Base-by-base conservation (phyloP, 2,888 invertebrate genomes). In the Notodonta dromedarius region DNA sequence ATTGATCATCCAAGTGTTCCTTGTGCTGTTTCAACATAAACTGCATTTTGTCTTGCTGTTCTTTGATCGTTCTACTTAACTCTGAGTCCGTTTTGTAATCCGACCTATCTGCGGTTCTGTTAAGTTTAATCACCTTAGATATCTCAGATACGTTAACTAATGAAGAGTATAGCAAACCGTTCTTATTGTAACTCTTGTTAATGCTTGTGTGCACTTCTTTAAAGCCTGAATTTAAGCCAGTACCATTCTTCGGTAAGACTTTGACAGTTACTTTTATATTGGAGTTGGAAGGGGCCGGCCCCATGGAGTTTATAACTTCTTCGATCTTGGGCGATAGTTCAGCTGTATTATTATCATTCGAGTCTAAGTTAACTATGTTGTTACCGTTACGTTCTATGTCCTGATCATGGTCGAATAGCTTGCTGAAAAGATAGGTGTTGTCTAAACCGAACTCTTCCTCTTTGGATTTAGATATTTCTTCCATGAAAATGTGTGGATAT, bases 171-270 rank as follows among this genome's bases (percentile, higher is more conserved):
- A 82, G 56, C 0, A 90, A 42, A 1, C 92, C 93, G 63, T 90
- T 83, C 70, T 84, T 87, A 58, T 89, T 87, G 57, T 80, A 90
- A 53, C 85, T 90, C 71, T 91, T 91, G 61, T 92, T 91, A 4
- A 92, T 90, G 64, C 84, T 87, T 2, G 91, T 89, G 54, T 89
- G 89, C 46, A 90, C 70, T 85, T 91, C 91, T 78, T 91, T 92
- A 52, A 87, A 91, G 0, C 88, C 88, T 9, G 85, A 71, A 61
- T 82, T 74, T 1, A 80, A 51, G 0, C 77, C 73, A 1, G 85
- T 77, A 0, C 60, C 56, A 58, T 89, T 89, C 79, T 88, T 90
- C 0, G 93, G 92, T 8, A 82, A 61, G n/a, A 93, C 81, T 77
- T 90, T 92, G 0, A 93, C 83, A 2, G 88, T 86, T 0, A 93